Evolutionary conservation across 2,888 invertebrate species (phyloP), one percentile per base, ranked within the genome.

Genomic region (Lydus trimaculatus): DNA sequence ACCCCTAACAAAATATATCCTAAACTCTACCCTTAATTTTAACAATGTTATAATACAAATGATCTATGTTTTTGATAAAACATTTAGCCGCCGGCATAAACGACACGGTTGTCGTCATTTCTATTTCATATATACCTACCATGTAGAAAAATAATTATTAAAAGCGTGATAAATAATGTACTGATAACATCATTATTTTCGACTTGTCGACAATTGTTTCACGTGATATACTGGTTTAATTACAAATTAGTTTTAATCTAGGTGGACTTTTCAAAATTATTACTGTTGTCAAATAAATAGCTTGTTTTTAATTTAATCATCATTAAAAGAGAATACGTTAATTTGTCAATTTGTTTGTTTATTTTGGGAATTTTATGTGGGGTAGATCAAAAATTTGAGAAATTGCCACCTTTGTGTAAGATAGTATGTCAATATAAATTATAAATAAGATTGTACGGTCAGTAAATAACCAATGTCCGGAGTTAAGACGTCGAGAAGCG

Each of bases 381-480:
- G 48, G 20, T 48, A 20, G 8, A 48, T 48, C 48, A 20, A 48
- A 48, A 48, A 20, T 48, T 20, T 48, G 48, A 48, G 20, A 48
- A 48, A 48, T 48, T 48, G 60, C 60, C 59, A 60, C 60, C 60
- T 60, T 33, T 36, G 8, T 60, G 78, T 78, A 78, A 78, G 78
- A 74, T 78, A 78, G 76, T 78, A 78, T 81, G 80, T 80, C 81
- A 77, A 80, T 81, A 81, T 81, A 81, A 81, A 80, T 81, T 81
- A 81, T 81, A 81, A 80, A 81, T 79, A 79, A 81, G 80, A 79
- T 79, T 80, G 79, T 72, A 78, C 76, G 78, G 80, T 76, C 81
- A 82, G 79, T 82, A 82, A 82, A 82, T 82, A 81, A 82, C 81
- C 74, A 78, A 71, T 72, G 76, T 75, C 75, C 73, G 70, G n/a